Base-by-base conservation (phyloP, 2,113 vertebrate genomes). In the Atrichornis clamosus region DNA sequence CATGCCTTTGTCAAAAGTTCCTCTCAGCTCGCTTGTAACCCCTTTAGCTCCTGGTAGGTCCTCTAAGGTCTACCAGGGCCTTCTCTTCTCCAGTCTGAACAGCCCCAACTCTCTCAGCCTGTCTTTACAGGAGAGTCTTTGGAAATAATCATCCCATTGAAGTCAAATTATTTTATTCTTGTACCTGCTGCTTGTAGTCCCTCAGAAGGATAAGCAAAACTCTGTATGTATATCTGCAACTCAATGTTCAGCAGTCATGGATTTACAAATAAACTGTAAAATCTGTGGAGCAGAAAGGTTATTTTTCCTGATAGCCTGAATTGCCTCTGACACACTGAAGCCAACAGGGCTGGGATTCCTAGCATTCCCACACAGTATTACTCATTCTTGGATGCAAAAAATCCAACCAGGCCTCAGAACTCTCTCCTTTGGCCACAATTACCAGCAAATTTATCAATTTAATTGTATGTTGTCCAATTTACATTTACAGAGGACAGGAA, bases 181-280 rank as follows among this genome's bases (percentile, higher is more conserved):
- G 17, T 72, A 42, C 21, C 2, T 8, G 82, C 44, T 91, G 15
- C 41, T 60, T 90, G 47, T 46, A 44, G 33, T 47, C 7, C 7
- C 24, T 78, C 32, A n/a, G 42, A 85, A 94, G 13, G 30, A 78
- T 2, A 4, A 83, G 16, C 58, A 85, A 49, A 94, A 37, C 20
- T 55, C 15, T 69, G 9, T 52, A 7, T 52, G 14, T 8, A 1
- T 74, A 52, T 60, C 39, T 82, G n/a, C 65, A 82, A 42, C 12
- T 89, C 1, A 0, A 0, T 65, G 53, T 60, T 93, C 52, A 47
- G 58, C 28, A 73, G 37, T 37, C 13, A 9, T 7, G 10, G 21
- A 24, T 83, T 73, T 67, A 91, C n/a, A 94, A 89, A 89, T 52
- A 64, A 69, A n/a, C 30, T 56, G 33, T 60, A 73, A 89, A 94